phyloP scores from a whole-genome alignment of 2,797 vertebrate species.

The Channa striata region DNA sequence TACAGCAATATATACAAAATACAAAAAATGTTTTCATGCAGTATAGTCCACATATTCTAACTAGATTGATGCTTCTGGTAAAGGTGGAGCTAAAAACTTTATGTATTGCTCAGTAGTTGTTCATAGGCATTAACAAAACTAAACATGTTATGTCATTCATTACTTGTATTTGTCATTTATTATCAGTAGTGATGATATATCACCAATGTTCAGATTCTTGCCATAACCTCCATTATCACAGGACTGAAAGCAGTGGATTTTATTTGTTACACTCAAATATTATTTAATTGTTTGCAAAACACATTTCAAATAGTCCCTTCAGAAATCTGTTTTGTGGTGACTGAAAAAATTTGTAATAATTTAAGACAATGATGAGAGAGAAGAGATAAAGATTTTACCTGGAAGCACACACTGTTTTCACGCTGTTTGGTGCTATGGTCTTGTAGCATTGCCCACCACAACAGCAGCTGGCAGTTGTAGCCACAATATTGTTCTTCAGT shows the following conservation, averaged over 20 bases:
- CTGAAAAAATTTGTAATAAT: conserved; percentile 7
- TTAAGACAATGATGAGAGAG: not conserved
- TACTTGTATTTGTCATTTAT: not conserved
- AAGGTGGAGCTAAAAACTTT: too few relatives aligned
- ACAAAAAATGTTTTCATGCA: too few relatives aligned
- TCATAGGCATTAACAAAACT: too few relatives aligned
- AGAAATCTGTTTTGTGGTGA: conserved; percentile 2
- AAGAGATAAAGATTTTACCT: not conserved
- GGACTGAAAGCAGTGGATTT: not conserved
- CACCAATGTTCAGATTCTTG: not conserved
- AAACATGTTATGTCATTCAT: too few relatives aligned
- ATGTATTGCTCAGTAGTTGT: too few relatives aligned
- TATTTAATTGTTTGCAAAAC: too few relatives aligned
- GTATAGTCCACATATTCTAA: too few relatives aligned
- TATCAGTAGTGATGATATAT: not conserved
- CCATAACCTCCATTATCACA: not conserved
- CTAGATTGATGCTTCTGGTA: too few relatives aligned
- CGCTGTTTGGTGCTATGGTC: not conserved
- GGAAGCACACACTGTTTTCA: not conserved
- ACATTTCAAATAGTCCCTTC: not conserved
- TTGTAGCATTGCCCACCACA: not conserved
- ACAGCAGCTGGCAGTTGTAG: conserved; percentile 9
- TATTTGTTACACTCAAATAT: not conserved
- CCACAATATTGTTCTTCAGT: conserved; percentile 5
- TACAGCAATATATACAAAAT: too few relatives aligned